phyloP scores from a whole-genome alignment of 1,140 invertebrate species.

The Ceratosolen solmsi region DNA sequence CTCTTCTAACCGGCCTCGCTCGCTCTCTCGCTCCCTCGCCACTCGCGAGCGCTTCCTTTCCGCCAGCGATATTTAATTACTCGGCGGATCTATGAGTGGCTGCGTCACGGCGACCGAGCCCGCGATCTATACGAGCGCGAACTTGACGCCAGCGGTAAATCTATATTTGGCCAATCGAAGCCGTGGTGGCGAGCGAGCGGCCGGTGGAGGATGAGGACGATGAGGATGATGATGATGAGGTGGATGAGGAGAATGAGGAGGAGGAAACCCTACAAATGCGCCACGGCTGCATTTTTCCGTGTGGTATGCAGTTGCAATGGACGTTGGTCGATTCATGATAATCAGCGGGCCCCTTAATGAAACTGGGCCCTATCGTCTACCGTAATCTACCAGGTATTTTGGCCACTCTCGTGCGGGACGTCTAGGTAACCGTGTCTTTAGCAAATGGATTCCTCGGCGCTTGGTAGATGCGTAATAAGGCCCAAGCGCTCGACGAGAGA shows the following conservation, averaged over 20 bases:
- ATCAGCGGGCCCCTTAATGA: no score
- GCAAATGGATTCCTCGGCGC: no score
- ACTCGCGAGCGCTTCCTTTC: background rate
- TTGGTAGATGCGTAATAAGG: no score
- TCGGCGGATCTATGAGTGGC: background rate
- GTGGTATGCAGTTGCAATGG: no score
- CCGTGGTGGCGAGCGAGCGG: slow-evolving; percentile 34
- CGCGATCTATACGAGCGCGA: background rate
- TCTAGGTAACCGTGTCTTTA: no score
- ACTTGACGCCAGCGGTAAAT: slow-evolving; percentile 63
- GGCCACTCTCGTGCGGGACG: no score
- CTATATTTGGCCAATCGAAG: slow-evolving; percentile 69
- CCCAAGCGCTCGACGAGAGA: background rate
- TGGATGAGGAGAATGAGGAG: background rate
- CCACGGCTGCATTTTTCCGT: no score
- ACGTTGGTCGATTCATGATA: no score
- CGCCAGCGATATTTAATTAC: slow-evolving; percentile 2
- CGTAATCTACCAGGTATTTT: no score
- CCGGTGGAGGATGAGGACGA: background rate
- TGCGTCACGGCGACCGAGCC: background rate
- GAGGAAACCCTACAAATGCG: background rate
- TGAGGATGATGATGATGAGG: background rate
- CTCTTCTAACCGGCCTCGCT: slow-evolving; percentile 62
- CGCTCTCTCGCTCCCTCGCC: background rate
- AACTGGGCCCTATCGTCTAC: no score